Conservation (phyloP, 1,140 invertebrate genomes). For the Ridgeia piscesae region DNA sequence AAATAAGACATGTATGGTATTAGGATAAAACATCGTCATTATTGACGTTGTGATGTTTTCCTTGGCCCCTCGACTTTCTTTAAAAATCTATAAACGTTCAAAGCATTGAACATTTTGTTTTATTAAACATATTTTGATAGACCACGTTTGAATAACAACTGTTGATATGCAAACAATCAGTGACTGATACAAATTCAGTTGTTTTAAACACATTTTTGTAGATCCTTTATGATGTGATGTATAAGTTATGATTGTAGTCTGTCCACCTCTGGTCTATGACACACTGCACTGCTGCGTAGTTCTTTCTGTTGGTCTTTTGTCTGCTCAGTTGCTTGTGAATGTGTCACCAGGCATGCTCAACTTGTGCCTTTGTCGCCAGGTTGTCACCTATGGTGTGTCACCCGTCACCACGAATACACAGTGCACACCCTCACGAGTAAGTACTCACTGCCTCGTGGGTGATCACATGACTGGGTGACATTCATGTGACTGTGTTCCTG, state of each 20-base stretch:
- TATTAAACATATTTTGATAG: no score
- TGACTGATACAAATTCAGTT: no score
- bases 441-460: background rate
- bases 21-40: no score
- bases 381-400: conserved; percentile 4
- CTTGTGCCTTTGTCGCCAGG: background rate
- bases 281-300: conserved; percentile 3
- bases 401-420: background rate
- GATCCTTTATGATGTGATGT: no score
- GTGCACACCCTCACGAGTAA: background rate
- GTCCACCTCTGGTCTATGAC: background rate
- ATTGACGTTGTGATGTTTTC: no score
- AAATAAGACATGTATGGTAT: background rate
- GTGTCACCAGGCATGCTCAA: background rate
- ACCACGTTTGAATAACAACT: no score
- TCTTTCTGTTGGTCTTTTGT: background rate
- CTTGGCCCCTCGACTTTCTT: no score
- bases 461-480: background rate
- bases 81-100: no score
- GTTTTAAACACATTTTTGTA: no score
- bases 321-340: background rate
- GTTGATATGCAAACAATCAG: no score
- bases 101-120: no score
- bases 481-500: background rate
- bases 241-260: no score